Conservation (phyloP, 2,888 invertebrate genomes). For the Hoplodrina blanda region DNA sequence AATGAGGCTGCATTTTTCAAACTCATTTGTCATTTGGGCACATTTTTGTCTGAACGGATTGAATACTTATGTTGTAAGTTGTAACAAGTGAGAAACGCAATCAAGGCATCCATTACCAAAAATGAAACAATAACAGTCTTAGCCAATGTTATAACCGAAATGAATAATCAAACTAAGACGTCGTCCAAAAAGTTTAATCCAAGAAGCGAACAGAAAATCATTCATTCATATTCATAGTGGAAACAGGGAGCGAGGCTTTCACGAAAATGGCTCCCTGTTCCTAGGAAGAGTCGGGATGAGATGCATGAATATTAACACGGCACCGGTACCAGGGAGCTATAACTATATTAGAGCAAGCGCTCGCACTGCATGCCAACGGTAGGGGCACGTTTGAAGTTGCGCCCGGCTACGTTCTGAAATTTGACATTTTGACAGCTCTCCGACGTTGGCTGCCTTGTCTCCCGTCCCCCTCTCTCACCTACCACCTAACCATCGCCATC, state of each 20-base stretch:
- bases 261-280: constrained; percentile 87
- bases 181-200: constrained; percentile 81
- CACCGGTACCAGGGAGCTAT: constrained; percentile 83
- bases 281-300: constrained; percentile 86
- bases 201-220: constrained; percentile 86
- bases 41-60: constrained; percentile 17
- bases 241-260: constrained; percentile 84
- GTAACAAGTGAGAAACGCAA: neutral
- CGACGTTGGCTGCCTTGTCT: constrained; percentile 86
- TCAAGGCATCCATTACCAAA: constrained; percentile 7
- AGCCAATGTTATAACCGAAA: constrained; percentile 32
- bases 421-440: constrained; percentile 91
- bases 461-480: constrained; percentile 72
- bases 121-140: constrained; percentile 22
- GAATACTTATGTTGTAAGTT: constrained; percentile 1
- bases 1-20: constrained; percentile 47
- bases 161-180: constrained; percentile 62
- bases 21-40: constrained; percentile 25
- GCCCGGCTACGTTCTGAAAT: constrained; percentile 89
- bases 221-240: constrained; percentile 89
- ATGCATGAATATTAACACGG: constrained; percentile 90
- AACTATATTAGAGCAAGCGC: constrained; percentile 87
- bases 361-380: constrained; percentile 85
- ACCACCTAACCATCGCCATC: constrained; percentile 67
- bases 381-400: constrained; percentile 90